Evolutionary conservation across 2,888 invertebrate species (phyloP), one percentile per base, ranked within the genome.

Genomic region (Ormyrus labotus): DNA sequence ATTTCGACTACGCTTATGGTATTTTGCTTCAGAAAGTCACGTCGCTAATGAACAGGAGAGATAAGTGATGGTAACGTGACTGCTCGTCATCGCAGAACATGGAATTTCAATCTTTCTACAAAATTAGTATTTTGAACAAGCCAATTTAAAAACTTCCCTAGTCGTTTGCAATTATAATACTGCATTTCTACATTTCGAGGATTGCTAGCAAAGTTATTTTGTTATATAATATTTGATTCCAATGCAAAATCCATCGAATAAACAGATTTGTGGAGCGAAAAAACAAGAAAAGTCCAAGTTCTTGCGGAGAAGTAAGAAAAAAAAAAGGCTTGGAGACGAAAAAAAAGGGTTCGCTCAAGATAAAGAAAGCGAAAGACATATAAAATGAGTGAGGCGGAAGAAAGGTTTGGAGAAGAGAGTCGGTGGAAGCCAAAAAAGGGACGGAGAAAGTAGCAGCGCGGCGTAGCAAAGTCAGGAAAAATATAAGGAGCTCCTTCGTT

Each of bases 401-500:
- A 11, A 69, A 63, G 47, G 57, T 63, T 53, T 53, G 9, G 61
- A 34, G 34, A 34, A 34, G 34, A 34, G 34, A 34, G 34, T 34
- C 3, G 34, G 34, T 34, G 34, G 34, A 4, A 34, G 34, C 34
- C 34, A 34, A 13, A 48, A n/a, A 50, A 53, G 34, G 9, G 34
- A 34, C 34, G 34, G 4, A 34, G 34, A 34, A 34, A 34, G 34
- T 34, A 34, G 34, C 48, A 58, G 47, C 5, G 34, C 6, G 13
- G 10, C 19, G 47, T 9, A 68, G n/a, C 45, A 75, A n/a, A n/a
- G 19, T 9, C 9, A 64, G 65, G 70, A 84, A 75, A 34, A 78
- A 69, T 75, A 78, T 76, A 76, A 85, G 83, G 82, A 83, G 81
- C 82, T 85, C 83, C 85, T 87, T 87, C 87, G 85, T 87, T 87